Evolutionary conservation across 2,888 invertebrate species (phyloP).

Genomic region (Zonitis immaculata): DNA sequence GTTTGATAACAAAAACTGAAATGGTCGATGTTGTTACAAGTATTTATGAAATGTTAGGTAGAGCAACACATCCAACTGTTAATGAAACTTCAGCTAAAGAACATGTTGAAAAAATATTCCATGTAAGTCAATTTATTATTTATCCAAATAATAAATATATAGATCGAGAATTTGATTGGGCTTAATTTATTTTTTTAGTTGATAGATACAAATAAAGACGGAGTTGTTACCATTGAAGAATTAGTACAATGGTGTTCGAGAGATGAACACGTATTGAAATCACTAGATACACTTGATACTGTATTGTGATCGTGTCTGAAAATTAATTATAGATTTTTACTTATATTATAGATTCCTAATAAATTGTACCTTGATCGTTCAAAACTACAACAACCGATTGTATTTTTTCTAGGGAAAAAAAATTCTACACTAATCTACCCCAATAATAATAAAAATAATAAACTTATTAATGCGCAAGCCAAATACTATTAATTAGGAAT

Average conservation of each 20-base stretch:
- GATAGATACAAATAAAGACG: constrained; percentile 76
- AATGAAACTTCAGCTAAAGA: constrained; percentile 70
- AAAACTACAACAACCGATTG: not conserved
- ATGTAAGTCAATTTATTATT: constrained; percentile 55
- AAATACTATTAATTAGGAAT: not conserved
- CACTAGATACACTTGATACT: constrained; percentile 68
- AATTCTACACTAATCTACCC: not conserved
- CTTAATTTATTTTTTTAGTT: constrained; percentile 51
- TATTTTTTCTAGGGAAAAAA: not conserved
- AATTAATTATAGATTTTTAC: constrained; percentile 3
- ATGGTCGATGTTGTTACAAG: constrained; percentile 79
- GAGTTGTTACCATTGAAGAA: constrained; percentile 76
- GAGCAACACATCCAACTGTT: constrained; percentile 69
- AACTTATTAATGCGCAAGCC: not conserved
- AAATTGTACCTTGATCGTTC: not conserved
- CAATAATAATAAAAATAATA: not conserved
- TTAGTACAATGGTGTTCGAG: constrained; percentile 72
- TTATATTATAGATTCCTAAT: not conserved
- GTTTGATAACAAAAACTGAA: constrained; percentile 76
- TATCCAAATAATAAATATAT: not conserved
- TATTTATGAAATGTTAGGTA: constrained; percentile 82
- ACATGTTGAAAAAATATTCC: constrained; percentile 82
- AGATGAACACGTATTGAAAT: constrained; percentile 65
- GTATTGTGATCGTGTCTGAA: constrained; percentile 59
- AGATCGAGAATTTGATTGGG: not conserved